Evolutionary conservation across 1,140 invertebrate genomes (phyloP), one percentile per base, ranked within the genome.

Genomic region (Platyscapa corneri): DNA sequence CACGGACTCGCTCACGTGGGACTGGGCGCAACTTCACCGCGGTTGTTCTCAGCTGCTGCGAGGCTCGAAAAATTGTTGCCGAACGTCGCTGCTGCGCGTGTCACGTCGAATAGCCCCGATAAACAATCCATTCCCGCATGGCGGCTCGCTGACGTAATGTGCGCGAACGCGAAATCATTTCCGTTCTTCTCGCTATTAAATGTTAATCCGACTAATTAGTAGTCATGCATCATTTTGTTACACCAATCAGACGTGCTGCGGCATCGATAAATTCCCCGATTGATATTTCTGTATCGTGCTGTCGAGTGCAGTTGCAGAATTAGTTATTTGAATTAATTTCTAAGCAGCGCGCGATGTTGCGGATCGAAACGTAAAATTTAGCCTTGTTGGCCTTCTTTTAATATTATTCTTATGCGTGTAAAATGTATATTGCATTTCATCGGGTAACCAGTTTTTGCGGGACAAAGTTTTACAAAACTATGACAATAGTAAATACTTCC

Each of bases 181-280:
- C 20, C 34, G 32, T 37, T 70, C 5, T 14, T 37, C 34, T 70
- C 32, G 34, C 32, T 23, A 70, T 70, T 39, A 37, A 20, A 70
- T 70, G 32, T 37, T 70, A 70, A 70, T 70, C 16, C 20, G 39
- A 18, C 42, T 49, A 75, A 75, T 75, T 75, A 49, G 23, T 75
- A 49, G 27, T 75, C 12, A 18, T 30, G 42, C 10, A 18, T 46
- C 72, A 32, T 77, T 76, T 46, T 53, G 27, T 46, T 3, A 27
- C 27, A 34, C 42, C 46, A 53, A 30, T 46, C 5, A 3, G 0
- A 10, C 5, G 37, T 8, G 12, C 18, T 5, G 34, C 5, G 16
- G 37, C 14, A 23, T 72, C 37, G 70, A 72, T 39, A n/a, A 27
- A 39, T 39, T 74, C 27, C 27, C 39, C 42, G 14, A 27, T 39